Conservation (phyloP, 2,888 invertebrate genomes). For the Ormyrus labotus region DNA sequence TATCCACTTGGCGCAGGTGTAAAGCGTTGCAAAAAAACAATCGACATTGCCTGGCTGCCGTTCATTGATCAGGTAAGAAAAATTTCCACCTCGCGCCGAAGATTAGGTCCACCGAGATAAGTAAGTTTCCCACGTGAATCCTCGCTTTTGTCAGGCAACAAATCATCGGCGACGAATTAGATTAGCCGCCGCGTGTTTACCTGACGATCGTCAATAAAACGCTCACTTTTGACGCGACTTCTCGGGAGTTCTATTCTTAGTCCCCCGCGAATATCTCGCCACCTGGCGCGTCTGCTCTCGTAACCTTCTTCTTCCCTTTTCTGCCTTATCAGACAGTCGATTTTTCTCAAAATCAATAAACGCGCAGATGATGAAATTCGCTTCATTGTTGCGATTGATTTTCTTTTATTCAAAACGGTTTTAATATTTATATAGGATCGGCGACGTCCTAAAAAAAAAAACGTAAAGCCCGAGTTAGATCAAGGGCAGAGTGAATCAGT, state of each 20-base stretch:
- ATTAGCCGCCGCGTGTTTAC: constrained; percentile 20
- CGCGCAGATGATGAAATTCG: constrained; percentile 25
- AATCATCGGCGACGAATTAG: constrained; percentile 34
- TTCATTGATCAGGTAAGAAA: constrained; percentile 40
- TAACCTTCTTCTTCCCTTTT: neutral
- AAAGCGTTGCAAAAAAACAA: constrained; percentile 19
- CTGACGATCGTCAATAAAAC: constrained; percentile 5
- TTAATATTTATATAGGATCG: too few relatives aligned
- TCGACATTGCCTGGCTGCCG: constrained; percentile 8
- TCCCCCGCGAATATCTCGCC: constrained; percentile 11
- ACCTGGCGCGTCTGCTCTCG: neutral
- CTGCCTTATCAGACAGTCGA: neutral
- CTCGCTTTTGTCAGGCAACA: constrained; percentile 30
- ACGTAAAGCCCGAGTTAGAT: too few relatives aligned
- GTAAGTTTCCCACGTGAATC: constrained; percentile 47
- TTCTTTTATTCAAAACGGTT: too few relatives aligned
- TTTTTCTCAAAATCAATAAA: constrained; percentile 21
- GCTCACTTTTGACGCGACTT: neutral
- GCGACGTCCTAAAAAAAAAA: too few relatives aligned
- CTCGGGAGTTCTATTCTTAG: constrained; percentile 10
- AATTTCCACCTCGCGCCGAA: constrained; percentile 28
- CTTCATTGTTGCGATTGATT: constrained; percentile 12
- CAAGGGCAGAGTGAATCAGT: too few relatives aligned
- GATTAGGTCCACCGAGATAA: constrained; percentile 17
- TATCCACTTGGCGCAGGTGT: neutral